Evolutionary conservation across 2,113 vertebrate genomes (phyloP).

Genomic region (Egretta garzetta): DNA sequence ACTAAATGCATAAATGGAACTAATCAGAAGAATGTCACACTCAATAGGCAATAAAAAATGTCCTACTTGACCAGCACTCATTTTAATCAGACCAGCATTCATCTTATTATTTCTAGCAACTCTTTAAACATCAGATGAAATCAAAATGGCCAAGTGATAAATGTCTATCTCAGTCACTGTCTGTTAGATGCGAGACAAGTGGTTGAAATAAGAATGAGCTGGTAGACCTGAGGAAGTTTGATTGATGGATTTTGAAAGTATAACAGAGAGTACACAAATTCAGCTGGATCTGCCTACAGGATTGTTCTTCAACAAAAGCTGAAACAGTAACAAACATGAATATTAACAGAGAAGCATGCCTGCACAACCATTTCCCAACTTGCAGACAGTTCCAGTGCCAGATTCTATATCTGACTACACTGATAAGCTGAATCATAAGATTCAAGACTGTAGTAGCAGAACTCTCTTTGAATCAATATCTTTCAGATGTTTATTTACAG

Average conservation of each 20-base stretch:
- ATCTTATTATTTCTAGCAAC: conserved; percentile 10
- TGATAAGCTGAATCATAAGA: not conserved
- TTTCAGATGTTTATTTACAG: not conserved
- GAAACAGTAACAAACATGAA: not conserved
- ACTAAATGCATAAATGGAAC: not conserved
- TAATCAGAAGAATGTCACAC: not conserved
- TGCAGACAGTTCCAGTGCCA: not conserved
- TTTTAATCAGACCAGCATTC: conserved; percentile 31
- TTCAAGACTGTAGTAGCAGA: not conserved
- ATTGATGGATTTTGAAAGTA: not conserved
- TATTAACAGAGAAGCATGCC: not conserved
- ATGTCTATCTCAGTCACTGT: not conserved
- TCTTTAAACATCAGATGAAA: not conserved
- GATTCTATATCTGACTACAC: not conserved
- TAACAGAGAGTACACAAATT: not conserved
- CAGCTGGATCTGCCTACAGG: not conserved
- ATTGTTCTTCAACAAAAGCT: not conserved
- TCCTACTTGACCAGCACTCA: not conserved
- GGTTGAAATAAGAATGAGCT: not conserved
- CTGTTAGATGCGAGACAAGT: not conserved
- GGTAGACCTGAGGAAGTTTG: not conserved
- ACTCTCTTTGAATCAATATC: not conserved
- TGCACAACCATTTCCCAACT: not conserved
- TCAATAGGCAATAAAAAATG: not conserved
- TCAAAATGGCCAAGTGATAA: not conserved